Evolutionary conservation across 1,140 invertebrate genomes (phyloP).

Genomic region (Zaprionus ornatus): DNA sequence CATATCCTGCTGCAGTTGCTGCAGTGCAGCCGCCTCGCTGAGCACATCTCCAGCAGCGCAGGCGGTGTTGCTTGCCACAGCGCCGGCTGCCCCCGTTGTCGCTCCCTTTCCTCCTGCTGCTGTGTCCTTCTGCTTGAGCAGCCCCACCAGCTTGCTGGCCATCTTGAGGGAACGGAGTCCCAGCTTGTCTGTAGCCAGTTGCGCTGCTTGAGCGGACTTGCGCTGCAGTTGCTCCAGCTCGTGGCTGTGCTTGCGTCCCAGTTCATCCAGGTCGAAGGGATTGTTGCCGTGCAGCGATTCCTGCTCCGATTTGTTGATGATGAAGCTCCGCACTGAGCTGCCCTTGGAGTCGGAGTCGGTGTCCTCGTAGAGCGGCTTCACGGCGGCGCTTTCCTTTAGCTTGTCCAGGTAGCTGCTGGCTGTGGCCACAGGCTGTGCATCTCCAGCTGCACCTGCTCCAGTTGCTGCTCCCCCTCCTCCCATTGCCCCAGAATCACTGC

Average conservation of each 20-base stretch:
- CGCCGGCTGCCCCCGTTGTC: background rate
- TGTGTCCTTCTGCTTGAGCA: slow-evolving; percentile 54
- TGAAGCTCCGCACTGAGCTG: slow-evolving; percentile 83
- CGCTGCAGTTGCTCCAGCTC: slow-evolving; percentile 82
- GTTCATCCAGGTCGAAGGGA: slow-evolving; percentile 72
- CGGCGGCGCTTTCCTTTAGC: slow-evolving; percentile 53
- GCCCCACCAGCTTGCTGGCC: slow-evolving; percentile 60
- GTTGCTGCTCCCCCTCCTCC: background rate
- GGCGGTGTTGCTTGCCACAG: background rate
- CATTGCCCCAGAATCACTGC: background rate
- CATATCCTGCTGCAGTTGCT: slow-evolving; percentile 74
- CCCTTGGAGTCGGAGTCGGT: slow-evolving; percentile 85
- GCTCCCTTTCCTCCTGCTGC: background rate
- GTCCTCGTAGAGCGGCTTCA: slow-evolving; percentile 73
- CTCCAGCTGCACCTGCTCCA: background rate
- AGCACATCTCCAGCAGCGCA: slow-evolving; percentile 1
- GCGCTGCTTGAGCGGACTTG: slow-evolving; percentile 37
- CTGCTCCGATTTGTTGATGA: slow-evolving; percentile 75
- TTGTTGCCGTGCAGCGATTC: slow-evolving; percentile 49
- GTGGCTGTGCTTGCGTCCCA: slow-evolving; percentile 64
- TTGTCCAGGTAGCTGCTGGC: slow-evolving; percentile 53
- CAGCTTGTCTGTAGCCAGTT: slow-evolving; percentile 42
- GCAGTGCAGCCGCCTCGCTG: slow-evolving; percentile 26
- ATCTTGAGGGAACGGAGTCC: slow-evolving; percentile 57
- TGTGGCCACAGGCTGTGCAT: background rate